Evolutionary conservation across 2,888 invertebrate species (phyloP).

Genomic region (Lutraria lutraria): DNA sequence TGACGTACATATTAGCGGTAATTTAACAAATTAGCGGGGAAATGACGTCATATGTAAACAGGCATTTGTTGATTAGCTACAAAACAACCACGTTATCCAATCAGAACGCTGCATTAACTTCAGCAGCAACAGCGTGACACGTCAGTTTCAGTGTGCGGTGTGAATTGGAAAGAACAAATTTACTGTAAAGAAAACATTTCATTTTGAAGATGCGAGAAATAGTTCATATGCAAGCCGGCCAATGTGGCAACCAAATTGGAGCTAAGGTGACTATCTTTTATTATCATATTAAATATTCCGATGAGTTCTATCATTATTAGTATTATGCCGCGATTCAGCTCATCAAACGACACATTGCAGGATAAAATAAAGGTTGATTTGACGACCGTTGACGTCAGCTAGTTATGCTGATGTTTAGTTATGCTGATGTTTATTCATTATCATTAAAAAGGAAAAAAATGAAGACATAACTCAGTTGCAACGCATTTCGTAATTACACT

Average conservation of each 20-base stretch:
- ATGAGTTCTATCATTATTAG: too few species aligned
- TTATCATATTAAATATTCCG: not conserved
- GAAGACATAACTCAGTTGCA: too few species aligned
- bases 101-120: not conserved
- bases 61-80: constrained; percentile 32
- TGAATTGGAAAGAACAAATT: not conserved
- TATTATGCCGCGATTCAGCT: too few species aligned
- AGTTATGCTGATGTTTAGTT: too few species aligned
- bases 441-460: too few species aligned
- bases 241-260: constrained; percentile 79
- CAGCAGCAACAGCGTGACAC: not conserved
- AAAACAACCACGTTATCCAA: constrained; percentile 27
- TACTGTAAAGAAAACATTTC: constrained; percentile 26
- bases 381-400: too few species aligned
- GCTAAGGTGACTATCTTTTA: constrained; percentile 67
- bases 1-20: not conserved
- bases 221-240: constrained; percentile 78
- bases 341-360: too few species aligned
- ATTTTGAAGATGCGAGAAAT: constrained; percentile 72
- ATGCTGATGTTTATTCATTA: too few species aligned
- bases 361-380: too few species aligned
- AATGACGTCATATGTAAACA: not conserved
- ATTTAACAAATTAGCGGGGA: not conserved
- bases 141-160: not conserved
- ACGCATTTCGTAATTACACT: too few species aligned